Evolutionary conservation across 1,140 invertebrate genomes (phyloP), one percentile per base, ranked within the genome.

Genomic region (Harpegnathos saltator): DNA sequence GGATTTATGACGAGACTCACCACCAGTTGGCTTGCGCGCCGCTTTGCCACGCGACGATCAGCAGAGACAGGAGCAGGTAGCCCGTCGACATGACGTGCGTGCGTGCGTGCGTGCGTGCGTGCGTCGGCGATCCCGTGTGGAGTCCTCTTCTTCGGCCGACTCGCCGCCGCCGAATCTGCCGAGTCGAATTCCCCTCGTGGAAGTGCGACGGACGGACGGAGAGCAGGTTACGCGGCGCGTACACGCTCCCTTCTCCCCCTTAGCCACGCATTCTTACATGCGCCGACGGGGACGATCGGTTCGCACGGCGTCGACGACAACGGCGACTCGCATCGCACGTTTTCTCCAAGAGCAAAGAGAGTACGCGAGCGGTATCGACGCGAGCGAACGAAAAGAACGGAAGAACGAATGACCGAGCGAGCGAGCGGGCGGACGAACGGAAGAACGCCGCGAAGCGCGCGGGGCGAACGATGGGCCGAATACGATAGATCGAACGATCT

Each of bases 11-110:
- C n/a, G 17, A 56, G 44, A 91, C 93, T 93, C 84, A 94, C 93
- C 93, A 94, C 93, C 93, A 94, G 86, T 94, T 94, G 52, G 93
- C 93, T 73, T 90, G 88, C 68, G 88, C 93, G 77, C 92, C 91
- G 83, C 92, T 91, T 78, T 91, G 91, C 86, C 89, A 88, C 83
- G 91, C 91, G 88, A 93, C 81, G 85, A 93, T 83, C 87, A 93
- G 73, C 74, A 93, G 83, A 62, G 90, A 87, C 81, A 92, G 63
- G 62, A 88, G 68, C 74, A 90, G 72, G 61, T 92, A 80, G 33
- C 80, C 82, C 71, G 71, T 87, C 50, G 80, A 66, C 54, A 82
- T 65, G 48, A 89, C 63, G 78, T 72, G 87, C 38, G 75, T 82
- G 33, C 48, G 56, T 77, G 81, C 81, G 81, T 86, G n/a, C 63